Percentiles rank a stretch among this genome's conserved stretches.
Evolutionary conservation across 1,140 invertebrate species (phyloP).

Genomic region (Platyscapa corneri): DNA sequence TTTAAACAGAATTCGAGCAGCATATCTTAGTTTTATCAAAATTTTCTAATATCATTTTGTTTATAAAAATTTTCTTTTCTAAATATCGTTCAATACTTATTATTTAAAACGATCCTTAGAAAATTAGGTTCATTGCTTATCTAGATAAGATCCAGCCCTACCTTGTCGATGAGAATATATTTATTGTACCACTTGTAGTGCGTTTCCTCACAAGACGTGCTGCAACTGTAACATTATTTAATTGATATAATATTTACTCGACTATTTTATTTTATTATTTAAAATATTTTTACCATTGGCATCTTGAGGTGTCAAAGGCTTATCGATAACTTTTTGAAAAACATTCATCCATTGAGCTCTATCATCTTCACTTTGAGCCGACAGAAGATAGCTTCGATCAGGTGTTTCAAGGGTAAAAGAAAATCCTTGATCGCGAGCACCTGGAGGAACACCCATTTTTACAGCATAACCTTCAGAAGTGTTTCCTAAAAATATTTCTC

Average conservation of each 20-base stretch:
- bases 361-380: constrained; percentile 85
- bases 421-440: constrained; percentile 83
- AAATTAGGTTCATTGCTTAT: constrained; percentile 63
- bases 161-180: constrained; percentile 79
- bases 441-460: constrained; percentile 77
- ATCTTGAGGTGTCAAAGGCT: constrained; percentile 87
- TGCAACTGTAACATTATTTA: constrained; percentile 78
- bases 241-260: background rate
- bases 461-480: constrained; percentile 84
- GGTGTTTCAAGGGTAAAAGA: constrained; percentile 92
- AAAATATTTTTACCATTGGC: constrained; percentile 77
- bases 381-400: constrained; percentile 86
- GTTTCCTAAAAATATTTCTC: constrained; percentile 91
- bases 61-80: constrained; percentile 46
- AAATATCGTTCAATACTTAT: constrained; percentile 26
- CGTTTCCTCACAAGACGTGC: constrained; percentile 82
- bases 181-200: constrained; percentile 81
- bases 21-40: constrained; percentile 38
- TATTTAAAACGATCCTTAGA: constrained; percentile 52
- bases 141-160: constrained; percentile 69
- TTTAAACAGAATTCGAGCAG: constrained; percentile 37
- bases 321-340: constrained; percentile 84
- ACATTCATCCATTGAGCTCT: constrained; percentile 86
- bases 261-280: constrained; percentile 9
- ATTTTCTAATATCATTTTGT: constrained; percentile 44